phyloP scores from a whole-genome alignment of 2,888 invertebrate genomes.

The Lissocephala sabroskyi region DNA sequence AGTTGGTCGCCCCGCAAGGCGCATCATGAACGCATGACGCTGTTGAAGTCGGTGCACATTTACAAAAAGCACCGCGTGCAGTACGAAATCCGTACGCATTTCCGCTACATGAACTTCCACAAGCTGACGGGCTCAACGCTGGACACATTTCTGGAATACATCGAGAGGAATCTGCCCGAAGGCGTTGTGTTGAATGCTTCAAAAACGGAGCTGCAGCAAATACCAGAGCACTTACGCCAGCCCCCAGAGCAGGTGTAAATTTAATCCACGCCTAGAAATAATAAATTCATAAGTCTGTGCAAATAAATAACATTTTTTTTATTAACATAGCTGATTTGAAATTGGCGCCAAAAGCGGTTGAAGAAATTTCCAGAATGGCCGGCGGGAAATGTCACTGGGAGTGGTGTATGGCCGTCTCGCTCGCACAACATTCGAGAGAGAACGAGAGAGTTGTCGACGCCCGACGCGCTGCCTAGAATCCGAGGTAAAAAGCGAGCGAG shows the following conservation, averaged over 20 bases:
- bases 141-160: slow-evolving; percentile 95
- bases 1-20: slow-evolving; percentile 84
- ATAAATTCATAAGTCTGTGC: no score
- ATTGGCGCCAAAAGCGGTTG: no score
- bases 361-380: no score
- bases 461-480: no score
- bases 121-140: slow-evolving; percentile 95
- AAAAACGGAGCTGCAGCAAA: slow-evolving; percentile 78
- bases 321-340: no score
- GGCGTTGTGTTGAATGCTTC: slow-evolving; percentile 95
- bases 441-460: no score
- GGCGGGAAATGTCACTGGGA: no score
- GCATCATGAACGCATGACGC: slow-evolving; percentile 82
- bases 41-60: slow-evolving; percentile 90
- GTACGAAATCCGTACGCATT: slow-evolving; percentile 96
- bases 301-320: no score
- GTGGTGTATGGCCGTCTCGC: no score
- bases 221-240: slow-evolving; percentile 75
- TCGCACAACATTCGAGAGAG: no score
- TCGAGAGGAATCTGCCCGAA: slow-evolving; percentile 97
- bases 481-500: no score
- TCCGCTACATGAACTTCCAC: slow-evolving; percentile 85
- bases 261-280: no score
- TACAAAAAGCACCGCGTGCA: slow-evolving; percentile 95
- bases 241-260: slow-evolving; percentile 60